Base-by-base conservation (phyloP, 2,113 vertebrate species). In the Clarias gariepinus region DNA sequence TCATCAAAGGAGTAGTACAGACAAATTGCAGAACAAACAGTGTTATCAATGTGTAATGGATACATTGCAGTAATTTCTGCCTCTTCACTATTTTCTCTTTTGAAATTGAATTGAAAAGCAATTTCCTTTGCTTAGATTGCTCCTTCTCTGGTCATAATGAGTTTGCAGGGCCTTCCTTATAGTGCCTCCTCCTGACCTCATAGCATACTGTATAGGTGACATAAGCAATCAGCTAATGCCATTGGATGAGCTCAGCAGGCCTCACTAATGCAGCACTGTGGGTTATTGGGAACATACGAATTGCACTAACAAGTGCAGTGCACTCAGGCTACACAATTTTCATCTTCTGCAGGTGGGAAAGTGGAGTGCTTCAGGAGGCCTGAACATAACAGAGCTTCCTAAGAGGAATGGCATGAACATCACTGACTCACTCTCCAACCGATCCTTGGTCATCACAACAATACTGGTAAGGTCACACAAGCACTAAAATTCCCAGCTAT, bases 341-440 rank as follows among this genome's bases (percentile, higher is more conserved):
- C 84, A 85, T 93, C 89, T 92, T 90, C 85, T 83, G 71, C 95
- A 99, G 98, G 96, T 99, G 69, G 98, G 98, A 86, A 97, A 97
- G n/a, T 99, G 98, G 98, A 98, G 96, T 93, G 95, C 93, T 25
- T 94, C 95, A 0, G 96, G 97, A 0, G 98, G 98, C 19, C 94
- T 99, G 88, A 99, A 99, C 93, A 98, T 99, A 95, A 98, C 97
- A 0, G 98, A 99, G 80, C 92, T 96, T 36, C 91, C 97, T 87
- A 97, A 96, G 93, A 96, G 96, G 87, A 96, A 97, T 90, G 97
- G 97, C 61, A 96, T 98, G 64, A 99, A 99, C 5, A 96, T 99
- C 94, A 99, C 98, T 0, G 98, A 99, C 90, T 99, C 98, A 0
- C 94, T 99, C 92, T 97, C 97, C 81, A 99, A 99, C 93, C 95